These are phyloP conservation scores for Galaxias olidus DNA, from an alignment of 2,797 vertebrate species.

Conservation along the genomic window DNA sequence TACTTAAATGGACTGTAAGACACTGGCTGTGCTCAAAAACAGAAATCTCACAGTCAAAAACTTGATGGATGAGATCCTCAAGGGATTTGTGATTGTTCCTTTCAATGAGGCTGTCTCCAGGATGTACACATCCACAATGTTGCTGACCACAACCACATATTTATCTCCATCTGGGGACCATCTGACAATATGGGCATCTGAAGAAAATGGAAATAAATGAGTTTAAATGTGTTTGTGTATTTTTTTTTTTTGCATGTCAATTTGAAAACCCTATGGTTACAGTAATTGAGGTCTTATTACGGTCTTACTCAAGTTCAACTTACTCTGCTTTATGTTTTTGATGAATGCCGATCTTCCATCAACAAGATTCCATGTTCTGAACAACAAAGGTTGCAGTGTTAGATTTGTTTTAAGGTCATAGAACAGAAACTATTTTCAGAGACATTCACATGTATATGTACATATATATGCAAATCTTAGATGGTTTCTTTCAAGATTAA, in stretches of 20 bases:
- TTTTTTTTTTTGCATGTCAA: too few relatives aligned
- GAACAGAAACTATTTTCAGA: neutral
- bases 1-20: neutral
- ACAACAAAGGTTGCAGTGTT: conserved; percentile 13
- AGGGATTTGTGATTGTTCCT: conserved; percentile 79
- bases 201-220: conserved; percentile 21
- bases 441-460: neutral
- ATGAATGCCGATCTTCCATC: conserved; percentile 93
- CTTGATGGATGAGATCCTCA: conserved; percentile 85
- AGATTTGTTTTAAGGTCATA: neutral
- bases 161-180: conserved; percentile 90
- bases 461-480: neutral
- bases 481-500: neutral
- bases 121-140: conserved; percentile 83
- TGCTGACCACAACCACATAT: conserved; percentile 80
- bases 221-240: too few relatives aligned
- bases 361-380: conserved; percentile 96
- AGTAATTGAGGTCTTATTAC: too few relatives aligned
- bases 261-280: too few relatives aligned
- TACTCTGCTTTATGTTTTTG: conserved; percentile 97
- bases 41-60: conserved; percentile 86
- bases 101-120: conserved; percentile 85
- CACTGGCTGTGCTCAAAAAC: neutral
- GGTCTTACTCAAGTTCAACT: conserved; percentile 52
- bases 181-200: conserved; percentile 89